Evolutionary conservation across 2,888 invertebrate species (phyloP).

Genomic region (Eudasyphora cyanicolor): DNA sequence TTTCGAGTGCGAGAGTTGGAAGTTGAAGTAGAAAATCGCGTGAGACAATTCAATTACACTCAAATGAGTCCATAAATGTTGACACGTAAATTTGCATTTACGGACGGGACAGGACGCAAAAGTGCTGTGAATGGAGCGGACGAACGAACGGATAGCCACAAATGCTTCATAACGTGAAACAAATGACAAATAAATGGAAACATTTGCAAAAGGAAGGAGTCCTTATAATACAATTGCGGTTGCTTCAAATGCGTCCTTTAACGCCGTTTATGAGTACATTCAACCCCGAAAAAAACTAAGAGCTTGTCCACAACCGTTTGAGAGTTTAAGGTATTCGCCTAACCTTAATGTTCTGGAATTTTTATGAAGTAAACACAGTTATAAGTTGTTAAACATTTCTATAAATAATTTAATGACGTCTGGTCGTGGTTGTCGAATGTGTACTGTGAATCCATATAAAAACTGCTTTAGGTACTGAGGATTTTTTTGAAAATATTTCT

Average conservation of each 20-base stretch:
- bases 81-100: constrained; percentile 71
- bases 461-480: too few relatives aligned
- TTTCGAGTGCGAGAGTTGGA: constrained; percentile 48
- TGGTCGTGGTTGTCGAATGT: too few relatives aligned
- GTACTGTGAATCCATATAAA: too few relatives aligned
- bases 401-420: too few relatives aligned
- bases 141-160: neutral
- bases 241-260: neutral
- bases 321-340: neutral
- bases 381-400: too few relatives aligned
- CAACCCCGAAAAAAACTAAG: neutral
- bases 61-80: constrained; percentile 62
- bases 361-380: too few relatives aligned
- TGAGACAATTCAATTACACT: constrained; percentile 70
- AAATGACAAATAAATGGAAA: constrained; percentile 1
- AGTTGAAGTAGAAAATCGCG: constrained; percentile 66
- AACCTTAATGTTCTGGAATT: neutral
- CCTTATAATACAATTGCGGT: neutral
- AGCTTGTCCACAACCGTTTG: neutral
- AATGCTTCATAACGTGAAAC: neutral
- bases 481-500: too few relatives aligned
- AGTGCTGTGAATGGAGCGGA: neutral
- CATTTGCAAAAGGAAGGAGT: neutral
- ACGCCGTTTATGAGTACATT: constrained; percentile 13
- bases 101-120: constrained; percentile 30